phyloP scores from a whole-genome alignment of 2,888 invertebrate species.

The Teinopalpus imperialis region DNA sequence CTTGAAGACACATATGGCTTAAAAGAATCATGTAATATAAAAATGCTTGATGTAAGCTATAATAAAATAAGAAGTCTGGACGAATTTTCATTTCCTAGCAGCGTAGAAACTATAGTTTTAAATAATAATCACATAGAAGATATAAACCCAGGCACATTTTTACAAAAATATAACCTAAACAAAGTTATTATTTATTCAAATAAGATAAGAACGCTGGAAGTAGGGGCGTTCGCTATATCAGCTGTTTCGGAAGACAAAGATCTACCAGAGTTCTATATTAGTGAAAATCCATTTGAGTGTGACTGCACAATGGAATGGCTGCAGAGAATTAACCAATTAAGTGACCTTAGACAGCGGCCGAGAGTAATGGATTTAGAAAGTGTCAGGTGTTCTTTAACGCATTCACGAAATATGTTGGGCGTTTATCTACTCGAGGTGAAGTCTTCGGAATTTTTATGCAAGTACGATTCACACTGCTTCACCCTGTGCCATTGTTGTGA shows the following conservation, averaged over 20 bases:
- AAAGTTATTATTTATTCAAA: constrained; percentile 90
- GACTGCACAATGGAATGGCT: constrained; percentile 95
- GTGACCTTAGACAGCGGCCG: constrained; percentile 87
- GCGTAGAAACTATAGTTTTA: constrained; percentile 86
- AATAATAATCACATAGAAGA: constrained; percentile 88
- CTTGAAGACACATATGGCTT: constrained; percentile 88
- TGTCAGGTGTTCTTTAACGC: constrained; percentile 89
- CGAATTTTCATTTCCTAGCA: constrained; percentile 87
- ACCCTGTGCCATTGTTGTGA: constrained; percentile 94
- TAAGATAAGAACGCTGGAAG: constrained; percentile 86
- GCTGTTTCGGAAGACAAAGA: constrained; percentile 85
- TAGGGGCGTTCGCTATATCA: constrained; percentile 86
- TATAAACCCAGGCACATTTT: constrained; percentile 87
- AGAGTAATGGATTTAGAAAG: constrained; percentile 90
- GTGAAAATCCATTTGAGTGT: constrained; percentile 91
- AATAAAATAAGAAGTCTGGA: constrained; percentile 86
- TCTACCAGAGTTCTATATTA: constrained; percentile 89
- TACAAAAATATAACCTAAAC: constrained; percentile 86
- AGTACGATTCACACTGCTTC: constrained; percentile 92
- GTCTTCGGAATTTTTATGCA: constrained; percentile 90
- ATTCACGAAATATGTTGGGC: constrained; percentile 83
- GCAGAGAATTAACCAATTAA: constrained; percentile 88
- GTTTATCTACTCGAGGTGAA: constrained; percentile 85
- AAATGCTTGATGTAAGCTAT: constrained; percentile 89
- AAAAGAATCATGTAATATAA: constrained; percentile 84